These are phyloP conservation scores for Dromius quadrimaculatus DNA, from an alignment of 2,888 invertebrate species.

Conservation along the genomic window DNA sequence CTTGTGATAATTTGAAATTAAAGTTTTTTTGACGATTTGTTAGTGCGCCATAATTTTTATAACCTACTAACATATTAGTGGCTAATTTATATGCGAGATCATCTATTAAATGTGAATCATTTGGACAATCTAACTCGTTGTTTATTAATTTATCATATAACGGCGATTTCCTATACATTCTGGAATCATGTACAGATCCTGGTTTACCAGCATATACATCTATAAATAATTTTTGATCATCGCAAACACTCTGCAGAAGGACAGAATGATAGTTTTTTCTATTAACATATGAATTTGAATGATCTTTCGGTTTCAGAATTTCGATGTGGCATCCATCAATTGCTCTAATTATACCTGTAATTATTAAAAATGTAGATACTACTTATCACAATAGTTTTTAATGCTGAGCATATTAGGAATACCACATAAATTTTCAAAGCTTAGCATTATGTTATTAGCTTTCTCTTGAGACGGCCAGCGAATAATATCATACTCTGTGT, in stretches of 20 bases:
- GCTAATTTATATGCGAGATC: slow-evolving; percentile 43
- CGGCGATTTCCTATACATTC: slow-evolving; percentile 54
- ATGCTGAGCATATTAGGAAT: background rate
- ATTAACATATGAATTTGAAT: slow-evolving; percentile 44
- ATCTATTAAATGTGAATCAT: slow-evolving; percentile 40
- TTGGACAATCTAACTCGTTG: slow-evolving; percentile 42
- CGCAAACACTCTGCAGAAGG: slow-evolving; percentile 53
- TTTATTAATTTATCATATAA: slow-evolving; percentile 44
- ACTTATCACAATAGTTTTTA: background rate
- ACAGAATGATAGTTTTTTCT: slow-evolving; percentile 42
- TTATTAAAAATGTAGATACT: background rate
- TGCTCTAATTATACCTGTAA: slow-evolving; percentile 39
- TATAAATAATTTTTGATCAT: slow-evolving; percentile 54
- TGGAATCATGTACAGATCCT: slow-evolving; percentile 54
- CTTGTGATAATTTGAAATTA: slow-evolving; percentile 34
- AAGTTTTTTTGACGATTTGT: slow-evolving; percentile 31
- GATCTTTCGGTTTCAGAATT: slow-evolving; percentile 26
- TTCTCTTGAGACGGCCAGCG: slow-evolving; percentile 1
- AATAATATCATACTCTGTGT: slow-evolving; percentile 4
- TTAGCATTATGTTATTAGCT: background rate
- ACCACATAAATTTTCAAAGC: background rate
- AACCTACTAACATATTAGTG: slow-evolving; percentile 34
- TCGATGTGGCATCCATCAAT: slow-evolving; percentile 46
- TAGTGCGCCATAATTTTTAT: slow-evolving; percentile 34
- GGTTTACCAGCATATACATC: slow-evolving; percentile 55